Percentiles rank a stretch among this genome's conserved stretches.
Evolutionary conservation across 2,113 vertebrate genomes (phyloP).

Genomic region (Pheucticus melanocephalus): DNA sequence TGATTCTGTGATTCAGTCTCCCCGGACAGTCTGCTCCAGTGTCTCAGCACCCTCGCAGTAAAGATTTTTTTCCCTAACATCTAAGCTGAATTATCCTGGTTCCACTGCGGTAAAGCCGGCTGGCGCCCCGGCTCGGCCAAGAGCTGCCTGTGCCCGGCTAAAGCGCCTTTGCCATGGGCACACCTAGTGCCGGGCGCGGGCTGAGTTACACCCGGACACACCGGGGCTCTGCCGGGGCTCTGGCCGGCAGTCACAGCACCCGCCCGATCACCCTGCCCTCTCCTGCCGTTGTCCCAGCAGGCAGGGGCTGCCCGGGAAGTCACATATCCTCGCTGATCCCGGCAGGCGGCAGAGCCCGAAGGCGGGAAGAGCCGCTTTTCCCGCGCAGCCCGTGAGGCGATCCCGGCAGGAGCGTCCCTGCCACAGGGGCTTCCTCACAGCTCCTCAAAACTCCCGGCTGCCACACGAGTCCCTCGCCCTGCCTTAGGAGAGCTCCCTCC

Average conservation of each 20-base stretch:
- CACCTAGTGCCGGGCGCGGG: background rate
- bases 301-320: background rate
- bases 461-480: accelerated
- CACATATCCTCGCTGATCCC: accelerated
- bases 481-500: background rate
- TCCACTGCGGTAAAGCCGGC: background rate
- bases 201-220: background rate
- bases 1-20: background rate
- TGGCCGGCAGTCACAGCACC: no score
- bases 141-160: background rate
- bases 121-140: background rate
- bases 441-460: accelerated
- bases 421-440: accelerated
- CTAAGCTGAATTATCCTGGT: no score
- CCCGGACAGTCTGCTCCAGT: background rate
- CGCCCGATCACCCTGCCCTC: background rate
- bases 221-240: background rate
- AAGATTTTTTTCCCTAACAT: background rate
- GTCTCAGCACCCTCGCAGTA: background rate
- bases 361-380: background rate
- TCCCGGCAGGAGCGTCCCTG: background rate
- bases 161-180: accelerated
- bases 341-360: background rate
- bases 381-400: background rate
- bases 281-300: accelerated